Evolutionary conservation across 2,113 vertebrate genomes (phyloP).

Genomic region (Pimephales promelas): DNA sequence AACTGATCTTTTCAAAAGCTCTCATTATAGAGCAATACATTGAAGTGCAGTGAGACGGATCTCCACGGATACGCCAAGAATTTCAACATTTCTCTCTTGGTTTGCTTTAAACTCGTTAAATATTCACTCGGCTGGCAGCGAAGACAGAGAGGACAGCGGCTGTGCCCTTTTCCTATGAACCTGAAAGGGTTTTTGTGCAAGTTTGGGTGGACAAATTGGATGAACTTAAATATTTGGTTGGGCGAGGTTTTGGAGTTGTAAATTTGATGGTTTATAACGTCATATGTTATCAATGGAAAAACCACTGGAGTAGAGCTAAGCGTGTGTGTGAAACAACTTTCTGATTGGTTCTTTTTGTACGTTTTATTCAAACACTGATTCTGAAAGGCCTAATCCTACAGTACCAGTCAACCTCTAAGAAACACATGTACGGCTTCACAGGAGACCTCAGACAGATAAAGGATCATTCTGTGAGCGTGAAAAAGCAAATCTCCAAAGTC

Average conservation of each 20-base stretch:
- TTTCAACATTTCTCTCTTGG: constrained; percentile 47
- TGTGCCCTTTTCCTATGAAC: constrained; percentile 6
- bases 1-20: constrained; percentile 52
- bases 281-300: neutral
- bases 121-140: constrained; percentile 53
- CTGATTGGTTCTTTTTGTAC: constrained; percentile 10
- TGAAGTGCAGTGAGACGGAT: constrained; percentile 34
- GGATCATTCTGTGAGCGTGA: constrained; percentile 3
- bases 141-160: constrained; percentile 21
- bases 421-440: constrained; percentile 6
- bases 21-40: constrained; percentile 55
- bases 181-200: constrained; percentile 5
- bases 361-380: constrained; percentile 13
- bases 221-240: constrained; percentile 40
- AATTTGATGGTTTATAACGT: neutral
- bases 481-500: constrained; percentile 19
- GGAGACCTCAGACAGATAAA: neutral
- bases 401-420: neutral
- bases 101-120: constrained; percentile 45
- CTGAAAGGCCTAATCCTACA: constrained; percentile 19
- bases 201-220: constrained; percentile 25
- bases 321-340: neutral
- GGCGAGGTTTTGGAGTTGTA: neutral
- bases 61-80: constrained; percentile 48
- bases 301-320: neutral